Evolutionary conservation across 2,888 invertebrate species (phyloP).

Genomic region (Orchestes rusci): DNA sequence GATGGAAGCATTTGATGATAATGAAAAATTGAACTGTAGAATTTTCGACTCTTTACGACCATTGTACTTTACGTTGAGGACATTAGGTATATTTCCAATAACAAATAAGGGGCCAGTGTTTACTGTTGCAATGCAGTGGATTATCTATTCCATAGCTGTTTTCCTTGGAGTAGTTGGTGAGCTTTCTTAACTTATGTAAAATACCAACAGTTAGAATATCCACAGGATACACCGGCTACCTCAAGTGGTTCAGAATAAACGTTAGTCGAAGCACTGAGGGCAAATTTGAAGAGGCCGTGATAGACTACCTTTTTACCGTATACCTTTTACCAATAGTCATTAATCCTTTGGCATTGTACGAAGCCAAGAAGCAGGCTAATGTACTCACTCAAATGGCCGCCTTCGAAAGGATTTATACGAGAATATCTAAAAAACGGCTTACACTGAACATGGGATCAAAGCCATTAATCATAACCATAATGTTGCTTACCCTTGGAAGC

Average conservation of each 20-base stretch:
- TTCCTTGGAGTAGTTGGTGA: slow-evolving; percentile 38
- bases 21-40: slow-evolving; percentile 19
- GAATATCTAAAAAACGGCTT: slow-evolving; percentile 52
- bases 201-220: no score
- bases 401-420: slow-evolving; percentile 59
- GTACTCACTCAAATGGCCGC: slow-evolving; percentile 59
- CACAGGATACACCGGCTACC: slow-evolving; percentile 49
- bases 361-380: slow-evolving; percentile 55
- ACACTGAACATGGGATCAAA: slow-evolving; percentile 53
- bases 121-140: slow-evolving; percentile 47
- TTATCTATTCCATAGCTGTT: slow-evolving; percentile 52
- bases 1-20: slow-evolving; percentile 18
- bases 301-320: slow-evolving; percentile 67
- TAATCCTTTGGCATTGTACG: slow-evolving; percentile 61
- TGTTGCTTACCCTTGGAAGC: slow-evolving; percentile 55
- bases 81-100: slow-evolving; percentile 58
- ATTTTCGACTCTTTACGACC: slow-evolving; percentile 43
- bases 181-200: background rate
- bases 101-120: slow-evolving; percentile 46
- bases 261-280: slow-evolving; percentile 56
- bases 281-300: slow-evolving; percentile 67
- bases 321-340: slow-evolving; percentile 59
- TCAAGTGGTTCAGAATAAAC: slow-evolving; percentile 56
- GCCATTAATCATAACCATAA: slow-evolving; percentile 50
- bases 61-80: slow-evolving; percentile 44